A percentile compares a stretch with the other conserved stretches of the same genome.
Conservation (phyloP, 1,140 invertebrate species). For the Rhyzopertha dominica region DNA sequence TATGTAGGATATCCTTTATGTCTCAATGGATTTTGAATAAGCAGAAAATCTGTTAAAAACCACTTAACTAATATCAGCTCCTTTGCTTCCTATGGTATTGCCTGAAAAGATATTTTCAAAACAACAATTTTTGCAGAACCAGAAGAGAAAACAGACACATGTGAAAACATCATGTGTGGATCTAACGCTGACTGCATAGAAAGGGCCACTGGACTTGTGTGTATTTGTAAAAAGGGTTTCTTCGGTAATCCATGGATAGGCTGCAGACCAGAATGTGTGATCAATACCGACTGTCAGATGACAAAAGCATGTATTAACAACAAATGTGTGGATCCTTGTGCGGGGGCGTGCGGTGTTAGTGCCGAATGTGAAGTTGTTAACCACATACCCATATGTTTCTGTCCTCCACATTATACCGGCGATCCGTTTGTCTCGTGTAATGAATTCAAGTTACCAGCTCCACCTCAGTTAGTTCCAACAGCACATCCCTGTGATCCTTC, state of each 20-base stretch:
- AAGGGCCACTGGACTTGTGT: slow-evolving; percentile 52
- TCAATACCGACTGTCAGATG: slow-evolving; percentile 68
- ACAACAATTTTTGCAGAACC: slow-evolving; percentile 33
- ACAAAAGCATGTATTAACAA: slow-evolving; percentile 70
- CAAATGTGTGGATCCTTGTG: slow-evolving; percentile 75
- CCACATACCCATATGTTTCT: slow-evolving; percentile 74
- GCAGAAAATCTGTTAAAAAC: too few relatives aligned
- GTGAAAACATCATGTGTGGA: slow-evolving; percentile 62
- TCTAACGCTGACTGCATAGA: slow-evolving; percentile 68
- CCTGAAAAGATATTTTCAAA: too few relatives aligned
- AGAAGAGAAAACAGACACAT: slow-evolving; percentile 55
- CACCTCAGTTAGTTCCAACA: slow-evolving; percentile 41
- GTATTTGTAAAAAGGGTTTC: slow-evolving; percentile 61
- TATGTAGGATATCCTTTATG: too few relatives aligned
- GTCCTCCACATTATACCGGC: slow-evolving; percentile 63
- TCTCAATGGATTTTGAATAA: too few relatives aligned
- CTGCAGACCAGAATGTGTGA: slow-evolving; percentile 72
- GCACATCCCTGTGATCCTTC: slow-evolving; percentile 63
- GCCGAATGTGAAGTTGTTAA: slow-evolving; percentile 71
- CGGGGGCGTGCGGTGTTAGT: slow-evolving; percentile 67
- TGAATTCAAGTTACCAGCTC: slow-evolving; percentile 46
- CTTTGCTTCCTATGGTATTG: too few relatives aligned
- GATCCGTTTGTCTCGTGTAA: slow-evolving; percentile 76
- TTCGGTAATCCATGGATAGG: slow-evolving; percentile 69
- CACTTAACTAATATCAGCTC: too few relatives aligned